Conservation (phyloP, 2,888 invertebrate species). For the Apantesis nais region DNA sequence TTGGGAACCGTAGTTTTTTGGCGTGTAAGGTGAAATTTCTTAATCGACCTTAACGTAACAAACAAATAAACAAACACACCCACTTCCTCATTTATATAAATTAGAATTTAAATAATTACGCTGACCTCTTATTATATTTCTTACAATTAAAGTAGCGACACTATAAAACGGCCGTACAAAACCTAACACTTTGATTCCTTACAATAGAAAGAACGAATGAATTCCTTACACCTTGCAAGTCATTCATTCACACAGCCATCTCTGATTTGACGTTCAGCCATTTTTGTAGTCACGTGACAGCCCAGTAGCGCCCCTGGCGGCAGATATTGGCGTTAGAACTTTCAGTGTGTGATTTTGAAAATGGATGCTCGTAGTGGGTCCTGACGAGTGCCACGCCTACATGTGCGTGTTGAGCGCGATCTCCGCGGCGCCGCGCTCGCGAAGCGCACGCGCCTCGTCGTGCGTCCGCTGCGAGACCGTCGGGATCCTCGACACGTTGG, state of each 20-base stretch:
- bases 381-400: conserved; percentile 40
- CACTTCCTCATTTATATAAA: not conserved
- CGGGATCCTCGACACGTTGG: conserved; percentile 64
- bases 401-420: conserved; percentile 73
- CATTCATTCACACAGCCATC: conserved; percentile 10
- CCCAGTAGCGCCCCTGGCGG: not conserved
- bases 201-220: conserved; percentile 11
- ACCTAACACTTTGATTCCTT: not conserved
- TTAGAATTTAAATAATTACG: not conserved
- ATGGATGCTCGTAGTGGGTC: not conserved
- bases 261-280: not conserved
- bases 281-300: conserved; percentile 1
- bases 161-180: not conserved
- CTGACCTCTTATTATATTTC: not conserved
- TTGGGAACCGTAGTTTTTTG: not conserved
- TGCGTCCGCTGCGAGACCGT: conserved; percentile 77
- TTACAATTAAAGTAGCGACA: not conserved
- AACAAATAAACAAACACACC: not conserved
- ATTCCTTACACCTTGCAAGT: not conserved
- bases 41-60: not conserved
- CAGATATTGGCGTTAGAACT: not conserved
- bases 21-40: not conserved
- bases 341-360: not conserved
- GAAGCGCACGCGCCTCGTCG: conserved; percentile 73
- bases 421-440: conserved; percentile 72